Evolutionary conservation across 2,113 vertebrate species (phyloP).

Genomic region (Pygoscelis antarcticus): DNA sequence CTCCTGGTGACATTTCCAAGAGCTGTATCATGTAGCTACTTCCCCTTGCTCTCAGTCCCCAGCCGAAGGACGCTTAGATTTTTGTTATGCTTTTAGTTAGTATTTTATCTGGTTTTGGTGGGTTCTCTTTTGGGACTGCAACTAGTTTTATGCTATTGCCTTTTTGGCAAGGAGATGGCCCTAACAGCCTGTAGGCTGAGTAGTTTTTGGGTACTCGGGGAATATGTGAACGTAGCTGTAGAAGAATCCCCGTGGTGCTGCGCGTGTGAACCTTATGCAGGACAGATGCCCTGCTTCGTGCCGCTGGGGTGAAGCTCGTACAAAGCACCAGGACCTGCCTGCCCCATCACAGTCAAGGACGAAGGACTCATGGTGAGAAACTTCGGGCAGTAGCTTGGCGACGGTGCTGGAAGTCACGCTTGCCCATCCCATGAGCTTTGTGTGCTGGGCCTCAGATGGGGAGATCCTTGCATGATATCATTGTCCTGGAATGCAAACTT

Average conservation of each 20-base stretch:
- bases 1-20: neutral
- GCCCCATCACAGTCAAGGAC: rapidly evolving
- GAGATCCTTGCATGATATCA: neutral
- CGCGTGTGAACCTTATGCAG: rapidly evolving
- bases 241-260: neutral
- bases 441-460: neutral
- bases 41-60: neutral
- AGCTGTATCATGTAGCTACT: neutral
- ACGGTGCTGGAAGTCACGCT: neutral
- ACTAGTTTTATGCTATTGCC: neutral
- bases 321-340: neutral
- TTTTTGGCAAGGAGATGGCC: neutral
- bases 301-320: neutral
- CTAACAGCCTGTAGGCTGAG: no score
- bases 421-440: neutral
- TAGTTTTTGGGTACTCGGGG: neutral
- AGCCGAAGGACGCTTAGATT: neutral
- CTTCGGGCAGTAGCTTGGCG: neutral
- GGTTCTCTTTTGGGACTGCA: neutral
- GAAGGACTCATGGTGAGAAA: rapidly evolving
- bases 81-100: neutral
- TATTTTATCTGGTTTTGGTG: neutral
- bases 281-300: neutral
- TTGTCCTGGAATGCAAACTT: neutral
- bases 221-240: neutral